Conservation (phyloP, 2,888 invertebrate species). For the Drosophila rellima region DNA sequence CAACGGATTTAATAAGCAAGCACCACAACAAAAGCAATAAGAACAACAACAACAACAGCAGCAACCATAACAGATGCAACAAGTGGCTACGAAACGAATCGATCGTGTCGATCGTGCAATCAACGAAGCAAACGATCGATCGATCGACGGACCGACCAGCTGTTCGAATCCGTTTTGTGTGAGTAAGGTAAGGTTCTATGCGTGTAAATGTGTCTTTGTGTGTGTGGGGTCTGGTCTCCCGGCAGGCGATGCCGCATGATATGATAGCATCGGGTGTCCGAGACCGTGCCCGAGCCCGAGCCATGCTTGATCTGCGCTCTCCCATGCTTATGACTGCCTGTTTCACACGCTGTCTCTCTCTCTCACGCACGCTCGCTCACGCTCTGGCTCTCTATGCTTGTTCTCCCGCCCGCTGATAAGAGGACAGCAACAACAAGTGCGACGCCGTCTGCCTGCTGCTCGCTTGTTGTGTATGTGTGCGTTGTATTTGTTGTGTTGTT, state of each 20-base stretch:
- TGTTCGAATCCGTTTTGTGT: constrained; percentile 76
- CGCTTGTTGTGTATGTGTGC: constrained; percentile 21
- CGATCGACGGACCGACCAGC: constrained; percentile 68
- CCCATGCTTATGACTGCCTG: constrained; percentile 20
- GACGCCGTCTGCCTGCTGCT: constrained; percentile 35
- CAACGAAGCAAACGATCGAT: constrained; percentile 33
- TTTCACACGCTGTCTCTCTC: constrained; percentile 37
- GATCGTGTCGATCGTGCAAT: constrained; percentile 57
- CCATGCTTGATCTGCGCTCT: constrained; percentile 25
- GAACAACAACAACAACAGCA: constrained; percentile 21
- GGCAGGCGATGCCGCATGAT: constrained; percentile 58
- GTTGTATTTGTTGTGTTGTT: constrained; percentile 37
- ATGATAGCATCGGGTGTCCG: constrained; percentile 47
- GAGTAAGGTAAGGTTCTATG: constrained; percentile 65
- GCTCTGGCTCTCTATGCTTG: constrained; percentile 29
- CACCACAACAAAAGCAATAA: constrained; percentile 17
- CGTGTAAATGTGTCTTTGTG: constrained; percentile 32
- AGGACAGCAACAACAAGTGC: constrained; percentile 42
- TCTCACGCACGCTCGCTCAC: constrained; percentile 18
- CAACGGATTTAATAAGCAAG: constrained; percentile 60
- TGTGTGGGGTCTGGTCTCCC: constrained; percentile 64
- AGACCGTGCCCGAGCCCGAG: constrained; percentile 7
- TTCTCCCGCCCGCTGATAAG: constrained; percentile 76
- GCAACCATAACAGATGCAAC: constrained; percentile 65
- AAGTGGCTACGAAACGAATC: constrained; percentile 61